These are phyloP conservation scores for Heliconius nattereri DNA, from an alignment of 1,140 invertebrate genomes.

Conservation along the genomic window DNA sequence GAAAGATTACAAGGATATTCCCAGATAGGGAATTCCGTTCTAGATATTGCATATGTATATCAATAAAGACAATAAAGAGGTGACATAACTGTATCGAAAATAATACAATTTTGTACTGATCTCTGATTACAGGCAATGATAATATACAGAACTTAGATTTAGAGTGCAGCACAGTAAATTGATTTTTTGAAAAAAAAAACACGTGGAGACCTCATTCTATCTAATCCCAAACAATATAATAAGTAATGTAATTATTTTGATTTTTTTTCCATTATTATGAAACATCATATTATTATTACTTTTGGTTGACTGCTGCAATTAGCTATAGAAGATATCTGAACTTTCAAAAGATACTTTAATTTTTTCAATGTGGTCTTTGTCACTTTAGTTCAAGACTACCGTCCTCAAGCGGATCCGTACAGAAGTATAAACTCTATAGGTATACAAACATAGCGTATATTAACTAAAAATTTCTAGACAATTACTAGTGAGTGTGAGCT, in stretches of 20 bases:
- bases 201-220: background rate
- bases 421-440: too few species aligned
- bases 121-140: background rate
- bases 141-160: background rate
- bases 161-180: background rate
- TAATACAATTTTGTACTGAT: background rate
- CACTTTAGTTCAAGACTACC: too few species aligned
- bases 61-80: background rate
- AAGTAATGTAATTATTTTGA: background rate
- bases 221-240: background rate
- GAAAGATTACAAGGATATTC: constrained; percentile 1
- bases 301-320: background rate
- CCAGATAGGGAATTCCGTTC: constrained; percentile 6
- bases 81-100: background rate
- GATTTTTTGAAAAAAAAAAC: background rate
- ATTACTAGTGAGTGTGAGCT: too few species aligned
- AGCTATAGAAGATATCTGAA: too few species aligned
- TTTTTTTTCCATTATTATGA: background rate
- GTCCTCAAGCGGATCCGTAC: too few species aligned
- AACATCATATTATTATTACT: background rate
- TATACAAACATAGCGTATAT: too few species aligned
- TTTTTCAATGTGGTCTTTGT: too few species aligned
- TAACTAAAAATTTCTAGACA: too few species aligned
- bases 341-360: too few species aligned
- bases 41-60: background rate